Percentiles rank a stretch among this genome's conserved stretches.
phyloP scores from a whole-genome alignment of 2,113 vertebrate genomes.

The Archilochus colubris region DNA sequence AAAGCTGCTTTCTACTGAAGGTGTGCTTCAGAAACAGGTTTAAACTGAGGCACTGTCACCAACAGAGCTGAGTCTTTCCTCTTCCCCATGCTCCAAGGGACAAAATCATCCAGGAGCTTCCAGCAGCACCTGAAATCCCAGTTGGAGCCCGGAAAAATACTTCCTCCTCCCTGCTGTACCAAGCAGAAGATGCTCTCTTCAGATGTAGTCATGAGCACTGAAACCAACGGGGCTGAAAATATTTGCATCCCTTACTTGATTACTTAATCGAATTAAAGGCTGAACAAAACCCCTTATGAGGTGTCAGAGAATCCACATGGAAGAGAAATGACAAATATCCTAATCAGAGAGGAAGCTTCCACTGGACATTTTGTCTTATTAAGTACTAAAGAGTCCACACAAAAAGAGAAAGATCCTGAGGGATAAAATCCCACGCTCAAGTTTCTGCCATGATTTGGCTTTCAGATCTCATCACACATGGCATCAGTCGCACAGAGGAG shows the following conservation, averaged over 20 bases:
- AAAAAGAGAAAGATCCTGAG: not conserved
- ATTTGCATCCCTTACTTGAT: conserved; percentile 29
- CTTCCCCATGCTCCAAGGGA: not conserved
- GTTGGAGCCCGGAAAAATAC: not conserved
- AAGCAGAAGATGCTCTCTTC: not conserved
- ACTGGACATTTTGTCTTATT: not conserved
- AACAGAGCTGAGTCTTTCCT: not conserved
- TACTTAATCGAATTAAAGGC: conserved; percentile 48
- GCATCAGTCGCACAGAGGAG: rapidly evolving
- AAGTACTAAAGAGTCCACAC: not conserved
- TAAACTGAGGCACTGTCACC: not conserved
- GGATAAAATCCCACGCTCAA: not conserved
- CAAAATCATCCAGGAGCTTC: not conserved
- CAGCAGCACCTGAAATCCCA: not conserved
- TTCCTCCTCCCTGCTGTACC: not conserved
- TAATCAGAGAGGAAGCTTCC: conserved; percentile 7
- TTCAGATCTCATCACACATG: rapidly evolving
- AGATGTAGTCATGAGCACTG: not conserved
- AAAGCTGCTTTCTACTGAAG: not conserved
- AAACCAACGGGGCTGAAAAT: conserved; percentile 37
- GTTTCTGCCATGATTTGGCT: not conserved
- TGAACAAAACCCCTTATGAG: not conserved
- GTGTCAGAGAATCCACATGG: not conserved
- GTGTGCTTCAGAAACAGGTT: not conserved
- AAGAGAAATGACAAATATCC: not conserved